Evolutionary conservation across 2,113 vertebrate genomes (phyloP), one percentile per base, ranked within the genome.

Genomic region (Anarhynchus alexandrinus): DNA sequence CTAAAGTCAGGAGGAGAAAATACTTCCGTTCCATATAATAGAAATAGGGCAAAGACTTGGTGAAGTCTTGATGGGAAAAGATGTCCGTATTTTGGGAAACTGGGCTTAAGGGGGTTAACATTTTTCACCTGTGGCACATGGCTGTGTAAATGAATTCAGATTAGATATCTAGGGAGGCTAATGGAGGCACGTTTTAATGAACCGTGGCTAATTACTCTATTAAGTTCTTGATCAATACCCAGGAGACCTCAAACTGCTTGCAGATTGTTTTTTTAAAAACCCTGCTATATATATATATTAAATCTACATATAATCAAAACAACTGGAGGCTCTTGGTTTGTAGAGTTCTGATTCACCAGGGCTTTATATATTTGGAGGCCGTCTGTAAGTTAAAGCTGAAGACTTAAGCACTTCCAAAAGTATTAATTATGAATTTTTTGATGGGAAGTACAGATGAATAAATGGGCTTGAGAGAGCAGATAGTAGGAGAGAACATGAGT

Each of bases 111-210:
- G 9, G 59, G 49, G 64, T 94, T 95, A 69, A 91, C 79, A 32
- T 57, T 58, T 40, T 77, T 34, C 57, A 69, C 88, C 88, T 93
- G 88, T 85, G 42, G 29, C 73, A 83, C 11, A 5, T 79, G 36
- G 36, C 61, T 67, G 69, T 25, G 36, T 55, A 64, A 92, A 87
- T 91, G 43, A 96, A 96, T 94, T 95, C 93, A 87, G 69, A 92
- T 91, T 47, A 94, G 57, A 42, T 91, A 82, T 49, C 86, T 81
- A 54, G 82, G 72, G 71, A 93, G 58, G 38, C 51, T 94, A 93
- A 94, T 91, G 86, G n/a, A 89, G 76, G 58, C 45, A 45, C 94
- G 55, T 76, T 90, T 94, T 97, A 94, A 95, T 95, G 95, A 97
- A 92, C 73, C 36, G 22, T 72, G 49, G 36, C 80, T 97, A 97